Base-by-base conservation (phyloP, 2,797 vertebrate species). In the Pangasius sanitwongsei region DNA sequence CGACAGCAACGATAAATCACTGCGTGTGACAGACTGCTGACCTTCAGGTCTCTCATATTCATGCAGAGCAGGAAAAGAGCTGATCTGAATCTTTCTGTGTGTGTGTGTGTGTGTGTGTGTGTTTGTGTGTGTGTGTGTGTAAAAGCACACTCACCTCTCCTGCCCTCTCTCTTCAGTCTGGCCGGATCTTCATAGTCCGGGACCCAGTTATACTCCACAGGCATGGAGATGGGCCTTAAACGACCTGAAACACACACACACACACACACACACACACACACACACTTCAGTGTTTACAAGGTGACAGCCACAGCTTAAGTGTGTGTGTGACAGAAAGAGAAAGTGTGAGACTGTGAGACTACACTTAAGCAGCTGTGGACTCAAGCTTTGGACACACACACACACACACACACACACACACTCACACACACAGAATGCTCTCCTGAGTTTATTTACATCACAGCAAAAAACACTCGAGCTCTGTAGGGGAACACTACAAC, bases 141-240 rank as follows among this genome's bases (percentile, higher is more conserved):
- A 70, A 41, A 41, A 44, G 0, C 34, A 87, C 55, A 95, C 96
- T 96, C 94, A 97, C 97, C 97, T 97, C 97, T 96, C 92, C 97
- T 96, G 93, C 96, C 97, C 89, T 97, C 97, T 95, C 97, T 96
- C 94, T 97, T 97, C 92, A 97, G 94, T 95, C 97, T 97, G 94
- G 93, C 96, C 87, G 97, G 96, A 92, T 98, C 97, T 94, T 98
- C 97, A 93, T 97, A 97, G 92, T 97, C 97, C 89, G 97, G 96
- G 89, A 97, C 97, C 97, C 97, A 98, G 93, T 96, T 98, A 94
- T 97, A 98, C 95, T 98, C 97, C 89, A 97, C 97, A 94, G 97
- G 97, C 97, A 98, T 98, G 92, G 97, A 98, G 93, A 97, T 97
- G 93, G 97, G 97, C 89, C 97, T 96, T 92, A 98, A 93, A 91